phyloP scores from a whole-genome alignment of 1,140 invertebrate genomes.

The Elymnias hypermnestra region DNA sequence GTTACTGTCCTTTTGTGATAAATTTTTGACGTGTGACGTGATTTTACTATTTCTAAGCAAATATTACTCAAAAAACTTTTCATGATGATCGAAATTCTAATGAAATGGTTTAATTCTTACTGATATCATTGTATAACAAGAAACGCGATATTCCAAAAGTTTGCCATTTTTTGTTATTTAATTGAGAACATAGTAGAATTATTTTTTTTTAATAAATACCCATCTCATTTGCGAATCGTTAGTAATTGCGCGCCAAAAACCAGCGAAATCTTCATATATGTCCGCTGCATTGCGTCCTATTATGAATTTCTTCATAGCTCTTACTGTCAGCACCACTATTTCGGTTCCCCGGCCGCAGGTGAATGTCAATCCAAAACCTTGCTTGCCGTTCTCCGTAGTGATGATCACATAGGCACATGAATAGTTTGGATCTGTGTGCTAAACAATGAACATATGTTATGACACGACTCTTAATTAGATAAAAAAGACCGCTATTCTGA shows the following conservation, averaged over 20 bases:
- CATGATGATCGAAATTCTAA: too few species aligned
- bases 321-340: conserved; percentile 86
- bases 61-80: too few species aligned
- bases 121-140: too few species aligned
- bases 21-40: too few species aligned
- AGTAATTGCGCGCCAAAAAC: conserved; percentile 88
- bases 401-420: conserved; percentile 92
- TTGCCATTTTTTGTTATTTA: too few species aligned
- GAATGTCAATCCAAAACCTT: conserved; percentile 90
- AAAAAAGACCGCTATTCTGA: too few species aligned
- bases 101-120: too few species aligned
- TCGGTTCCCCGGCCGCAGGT: conserved; percentile 89
- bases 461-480: too few species aligned
- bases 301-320: conserved; percentile 82
- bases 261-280: conserved; percentile 86
- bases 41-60: too few species aligned
- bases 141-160: too few species aligned
- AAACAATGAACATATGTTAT: not conserved
- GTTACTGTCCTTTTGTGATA: too few species aligned
- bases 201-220: conserved; percentile 77
- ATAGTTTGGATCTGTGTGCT: conserved; percentile 92
- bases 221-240: conserved; percentile 94
- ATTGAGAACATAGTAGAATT: too few species aligned
- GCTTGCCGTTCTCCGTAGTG: conserved; percentile 78
- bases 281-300: conserved; percentile 79